Evolutionary conservation across 2,888 invertebrate genomes (phyloP).

Genomic region (Caradrina kadenii): DNA sequence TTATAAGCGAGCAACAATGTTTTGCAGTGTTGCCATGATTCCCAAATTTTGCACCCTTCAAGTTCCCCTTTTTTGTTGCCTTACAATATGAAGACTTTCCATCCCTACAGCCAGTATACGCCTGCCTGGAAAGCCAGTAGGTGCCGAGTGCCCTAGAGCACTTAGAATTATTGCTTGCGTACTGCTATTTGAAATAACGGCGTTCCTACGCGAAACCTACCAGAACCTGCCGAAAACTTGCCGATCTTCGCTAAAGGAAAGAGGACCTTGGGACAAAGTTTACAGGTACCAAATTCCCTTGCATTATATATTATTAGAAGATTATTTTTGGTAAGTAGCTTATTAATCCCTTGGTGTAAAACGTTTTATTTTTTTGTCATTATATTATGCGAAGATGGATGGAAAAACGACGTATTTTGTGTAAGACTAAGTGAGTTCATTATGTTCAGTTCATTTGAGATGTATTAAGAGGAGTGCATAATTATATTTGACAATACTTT

Average conservation of each 20-base stretch:
- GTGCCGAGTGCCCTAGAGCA: slow-evolving; percentile 96
- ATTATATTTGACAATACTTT: slow-evolving; percentile 86
- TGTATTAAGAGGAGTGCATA: slow-evolving; percentile 83
- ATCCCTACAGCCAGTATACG: slow-evolving; percentile 91
- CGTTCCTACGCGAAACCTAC: slow-evolving; percentile 99
- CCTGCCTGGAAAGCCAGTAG: slow-evolving; percentile 90
- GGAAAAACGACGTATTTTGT: slow-evolving; percentile 90
- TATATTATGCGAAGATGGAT: slow-evolving; percentile 90
- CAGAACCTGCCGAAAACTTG: slow-evolving; percentile 95
- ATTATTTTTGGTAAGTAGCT: slow-evolving; percentile 84
- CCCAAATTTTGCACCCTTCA: not conserved
- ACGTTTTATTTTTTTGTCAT: slow-evolving; percentile 85
- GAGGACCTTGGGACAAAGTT: slow-evolving; percentile 95
- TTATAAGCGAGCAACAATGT: no score
- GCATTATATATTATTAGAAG: slow-evolving; percentile 61
- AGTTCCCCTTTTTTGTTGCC: slow-evolving; percentile 4
- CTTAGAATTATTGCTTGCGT: slow-evolving; percentile 98
- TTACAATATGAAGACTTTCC: slow-evolving; percentile 3
- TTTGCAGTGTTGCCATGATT: not conserved
- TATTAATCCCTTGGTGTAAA: slow-evolving; percentile 82
- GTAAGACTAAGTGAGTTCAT: slow-evolving; percentile 90
- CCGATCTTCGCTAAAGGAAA: slow-evolving; percentile 93
- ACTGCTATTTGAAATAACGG: slow-evolving; percentile 98
- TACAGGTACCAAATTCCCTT: slow-evolving; percentile 90
- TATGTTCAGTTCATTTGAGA: slow-evolving; percentile 86